Percentiles rank a stretch among this genome's conserved stretches.
Conservation (phyloP, 2,113 vertebrate genomes). For the Taurulus bubalis region DNA sequence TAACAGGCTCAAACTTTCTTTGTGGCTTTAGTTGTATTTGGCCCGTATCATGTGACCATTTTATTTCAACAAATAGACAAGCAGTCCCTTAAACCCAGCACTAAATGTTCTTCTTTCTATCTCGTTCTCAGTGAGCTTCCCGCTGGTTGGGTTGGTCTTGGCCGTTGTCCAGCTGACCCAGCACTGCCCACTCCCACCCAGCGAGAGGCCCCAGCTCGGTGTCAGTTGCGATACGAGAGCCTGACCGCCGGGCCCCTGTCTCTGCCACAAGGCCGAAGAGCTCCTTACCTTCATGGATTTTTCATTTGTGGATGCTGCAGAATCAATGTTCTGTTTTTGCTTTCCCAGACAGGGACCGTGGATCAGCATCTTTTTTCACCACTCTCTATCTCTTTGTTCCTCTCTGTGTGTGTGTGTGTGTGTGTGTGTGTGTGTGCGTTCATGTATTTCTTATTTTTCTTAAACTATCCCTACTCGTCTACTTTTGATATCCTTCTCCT, state of each 20-base stretch:
- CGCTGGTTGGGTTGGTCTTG: slow-evolving; percentile 59
- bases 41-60: background rate
- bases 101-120: slow-evolving; percentile 22
- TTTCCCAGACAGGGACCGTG: slow-evolving; percentile 73
- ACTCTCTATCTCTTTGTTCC: slow-evolving; percentile 48
- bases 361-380: slow-evolving; percentile 79
- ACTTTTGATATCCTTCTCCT: slow-evolving; percentile 18
- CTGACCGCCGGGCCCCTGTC: slow-evolving; percentile 69
- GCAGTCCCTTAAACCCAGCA: background rate
- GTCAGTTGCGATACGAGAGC: slow-evolving; percentile 65
- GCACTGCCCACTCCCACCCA: slow-evolving; percentile 39
- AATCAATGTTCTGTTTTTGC: slow-evolving; percentile 85
- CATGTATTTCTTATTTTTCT: slow-evolving; percentile 65
- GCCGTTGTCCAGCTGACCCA: slow-evolving; percentile 54
- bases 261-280: slow-evolving; percentile 72
- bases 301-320: slow-evolving; percentile 84
- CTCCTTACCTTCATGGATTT: slow-evolving; percentile 83
- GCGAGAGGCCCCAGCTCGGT: slow-evolving; percentile 39
- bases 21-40: slow-evolving; percentile 7
- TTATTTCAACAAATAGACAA: background rate
- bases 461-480: slow-evolving; percentile 67
- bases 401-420: slow-evolving; percentile 22
- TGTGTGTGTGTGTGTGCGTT: slow-evolving; percentile 28
- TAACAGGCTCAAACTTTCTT: background rate
- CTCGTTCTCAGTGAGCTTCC: slow-evolving; percentile 8